Base-by-base conservation (phyloP, 2,888 invertebrate species). In the Lacanobia wlatinum region DNA sequence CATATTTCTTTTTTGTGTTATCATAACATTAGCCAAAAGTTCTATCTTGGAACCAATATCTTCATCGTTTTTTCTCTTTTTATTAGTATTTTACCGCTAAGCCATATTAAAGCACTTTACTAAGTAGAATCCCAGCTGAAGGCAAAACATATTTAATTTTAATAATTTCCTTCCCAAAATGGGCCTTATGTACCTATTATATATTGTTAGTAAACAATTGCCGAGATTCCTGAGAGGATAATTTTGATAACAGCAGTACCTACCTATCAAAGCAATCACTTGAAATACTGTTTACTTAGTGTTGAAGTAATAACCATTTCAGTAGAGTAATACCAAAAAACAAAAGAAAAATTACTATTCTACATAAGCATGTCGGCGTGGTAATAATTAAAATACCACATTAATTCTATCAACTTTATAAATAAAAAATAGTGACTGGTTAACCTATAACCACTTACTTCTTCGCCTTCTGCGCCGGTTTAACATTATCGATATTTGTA, bases 391-490 rank as follows among this genome's bases (percentile, higher is more conserved):
- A 61, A 56, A 67, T 34, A 52, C 40, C 40, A 34, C 12, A 63
- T 18, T 10, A 53, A 62, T 63, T 74, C 28, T 38, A n/a, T 66
- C 56, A 53, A 58, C 61, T 38, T 18, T 52, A 53, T 48, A 76
- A 67, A 66, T 68, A 21, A 50, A 62, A 75, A 73, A 70, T 73
- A 67, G 34, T 71, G 71, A 71, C 60, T 56, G 83, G 79, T 88
- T 95, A 95, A 95, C 95, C 95, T 95, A 89, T 88, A 94, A 77
- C 48, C 66, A 93, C 96, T 94, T 88, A 96, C 96, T 95, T 96
- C 85, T 96, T 96, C 64, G 91, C 92, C 84, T 94, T 94, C 86
- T 89, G 92, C 73, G 90, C 88, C 87, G 95, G 93, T 88, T 96
- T 96, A 67, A 90, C 90, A 82, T 81, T 92, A 64, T 94, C 94